Evolutionary conservation across 2,113 vertebrate genomes (phyloP), one percentile per base, ranked within the genome.

Genomic region (Formicarius rufipectus): DNA sequence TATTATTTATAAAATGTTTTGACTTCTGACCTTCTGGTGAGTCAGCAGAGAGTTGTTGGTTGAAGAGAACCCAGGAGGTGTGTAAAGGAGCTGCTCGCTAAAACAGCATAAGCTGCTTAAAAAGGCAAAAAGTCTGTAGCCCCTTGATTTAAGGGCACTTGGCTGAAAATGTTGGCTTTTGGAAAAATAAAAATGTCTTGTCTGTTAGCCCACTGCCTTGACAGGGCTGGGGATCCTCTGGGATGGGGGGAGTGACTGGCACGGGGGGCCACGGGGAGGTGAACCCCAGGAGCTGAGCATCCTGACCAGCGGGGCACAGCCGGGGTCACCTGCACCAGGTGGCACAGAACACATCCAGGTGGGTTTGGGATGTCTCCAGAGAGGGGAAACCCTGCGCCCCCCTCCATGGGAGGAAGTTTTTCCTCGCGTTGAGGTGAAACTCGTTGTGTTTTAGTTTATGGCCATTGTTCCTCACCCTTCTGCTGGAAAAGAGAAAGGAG

Each of bases 1-100:
- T 91, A 91, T 96, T 89, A 91, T 95, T 95, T 79, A 94, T 76
- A 31, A 88, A 86, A 55, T 47, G 49, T 59, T 94, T 88, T 89
- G 89, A 79, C 75, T 94, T 79, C 35, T 72, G 62, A 45, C 84
- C 52, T 67, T 47, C 56, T 33, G 42, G 52, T 20, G 58, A 86
- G 53, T 67, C 76, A 75, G 92, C 47, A 55, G 83, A 69, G 92
- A 35, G 20, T 23, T 71, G 69, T 40, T 85, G 89, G 64, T 81
- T 66, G 19, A 84, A 39, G 55, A 90, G 53, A 77, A 33, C 82
- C 22, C 0, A 8, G 31, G 31, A 40, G 31, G 39, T 10, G 44
- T 6, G 25, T 1, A 2, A 42, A 45, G 37, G 55, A 78, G 78
- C 59, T 39, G 53, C 64, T 80, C 2, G 0, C 42, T 49, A 3